These are phyloP conservation scores for Drosophila grimshawi DNA, from an alignment of 1,140 invertebrate genomes.

Conservation along the genomic window DNA sequence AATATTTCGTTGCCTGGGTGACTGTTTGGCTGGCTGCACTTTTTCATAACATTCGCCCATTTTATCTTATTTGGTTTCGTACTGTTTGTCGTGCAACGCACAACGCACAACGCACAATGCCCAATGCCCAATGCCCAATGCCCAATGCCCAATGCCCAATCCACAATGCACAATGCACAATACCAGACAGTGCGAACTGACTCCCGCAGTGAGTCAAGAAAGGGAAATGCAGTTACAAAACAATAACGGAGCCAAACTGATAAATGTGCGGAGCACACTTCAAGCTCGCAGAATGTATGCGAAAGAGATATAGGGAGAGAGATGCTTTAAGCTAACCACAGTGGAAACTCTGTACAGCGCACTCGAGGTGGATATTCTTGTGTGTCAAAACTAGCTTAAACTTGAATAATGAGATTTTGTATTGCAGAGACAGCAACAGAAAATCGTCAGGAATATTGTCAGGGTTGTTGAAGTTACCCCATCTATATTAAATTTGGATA, in stretches of 20 bases:
- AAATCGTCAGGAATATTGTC: no score
- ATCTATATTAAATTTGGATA: no score
- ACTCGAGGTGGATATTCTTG: neutral
- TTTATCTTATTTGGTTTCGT: neutral
- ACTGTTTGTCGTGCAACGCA: neutral
- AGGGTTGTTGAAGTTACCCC: no score
- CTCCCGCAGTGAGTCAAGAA: conserved; percentile 3
- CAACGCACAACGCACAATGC: no score
- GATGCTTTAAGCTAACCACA: conserved; percentile 2
- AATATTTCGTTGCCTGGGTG: conserved; percentile 56
- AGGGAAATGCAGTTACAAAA: conserved; percentile 3
- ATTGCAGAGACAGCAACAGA: no score
- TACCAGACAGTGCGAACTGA: neutral
- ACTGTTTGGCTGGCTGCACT: conserved; percentile 7
- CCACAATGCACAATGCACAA: neutral
- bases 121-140: no score
- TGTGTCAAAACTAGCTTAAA: neutral
- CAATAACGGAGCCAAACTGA: conserved; percentile 20
- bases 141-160: neutral
- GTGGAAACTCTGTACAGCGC: neutral
- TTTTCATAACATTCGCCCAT: conserved; percentile 31
- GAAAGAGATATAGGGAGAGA: neutral
- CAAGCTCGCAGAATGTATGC: neutral
- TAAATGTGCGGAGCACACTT: conserved; percentile 26
- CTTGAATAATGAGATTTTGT: neutral